These are phyloP conservation scores for Drosophila dives DNA, from an alignment of 2,888 invertebrate genomes.

Conservation along the genomic window DNA sequence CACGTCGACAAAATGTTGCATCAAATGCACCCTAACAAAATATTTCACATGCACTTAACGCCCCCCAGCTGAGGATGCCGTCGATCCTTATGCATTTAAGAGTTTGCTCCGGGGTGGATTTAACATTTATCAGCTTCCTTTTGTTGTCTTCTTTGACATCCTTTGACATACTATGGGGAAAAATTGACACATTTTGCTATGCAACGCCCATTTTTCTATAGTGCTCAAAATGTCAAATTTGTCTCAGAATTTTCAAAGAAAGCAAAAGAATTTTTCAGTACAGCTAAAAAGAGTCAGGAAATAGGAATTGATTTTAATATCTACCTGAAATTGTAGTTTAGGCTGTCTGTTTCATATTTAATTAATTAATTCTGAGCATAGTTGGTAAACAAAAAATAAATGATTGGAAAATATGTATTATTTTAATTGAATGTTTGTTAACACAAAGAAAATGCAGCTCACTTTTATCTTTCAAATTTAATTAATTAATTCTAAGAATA, in stretches of 20 bases:
- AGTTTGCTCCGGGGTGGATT: slow-evolving; percentile 41
- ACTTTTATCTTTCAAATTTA: too few species aligned
- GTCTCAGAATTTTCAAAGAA: neutral
- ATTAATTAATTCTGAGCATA: neutral
- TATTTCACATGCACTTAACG: slow-evolving; percentile 64
- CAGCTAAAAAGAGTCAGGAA: neutral
- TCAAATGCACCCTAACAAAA: slow-evolving; percentile 49
- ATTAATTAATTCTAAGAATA: neutral
- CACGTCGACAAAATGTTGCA: slow-evolving; percentile 68
- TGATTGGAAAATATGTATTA: neutral
- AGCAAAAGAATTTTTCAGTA: neutral
- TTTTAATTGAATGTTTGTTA: neutral
- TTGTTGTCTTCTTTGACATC: slow-evolving; percentile 16
- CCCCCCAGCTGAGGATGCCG: slow-evolving; percentile 33
- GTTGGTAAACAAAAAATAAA: neutral
- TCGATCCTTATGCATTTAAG: slow-evolving; percentile 46
- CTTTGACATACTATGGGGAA: neutral
- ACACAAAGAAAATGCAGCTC: neutral
- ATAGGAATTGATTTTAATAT: neutral
- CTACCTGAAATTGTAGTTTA: neutral
- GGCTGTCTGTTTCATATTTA: too few species aligned
- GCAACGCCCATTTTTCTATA: neutral
- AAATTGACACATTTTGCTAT: neutral
- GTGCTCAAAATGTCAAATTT: too few species aligned
- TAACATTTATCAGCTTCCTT: slow-evolving; percentile 53